Conservation (phyloP, 2,888 invertebrate species). For the Carabus problematicus region DNA sequence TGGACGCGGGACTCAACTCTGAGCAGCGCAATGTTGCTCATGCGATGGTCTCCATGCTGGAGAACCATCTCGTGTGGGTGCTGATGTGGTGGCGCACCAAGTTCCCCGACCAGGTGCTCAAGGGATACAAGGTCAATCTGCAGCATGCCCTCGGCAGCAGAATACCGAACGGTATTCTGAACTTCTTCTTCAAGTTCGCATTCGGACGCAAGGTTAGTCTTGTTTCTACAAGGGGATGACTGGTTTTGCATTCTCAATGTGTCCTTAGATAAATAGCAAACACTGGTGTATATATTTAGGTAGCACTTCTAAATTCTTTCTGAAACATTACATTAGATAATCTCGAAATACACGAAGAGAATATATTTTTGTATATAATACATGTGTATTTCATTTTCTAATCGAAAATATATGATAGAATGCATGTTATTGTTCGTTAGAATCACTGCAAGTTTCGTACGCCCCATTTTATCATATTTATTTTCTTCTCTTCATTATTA, state of each 20-base stretch:
- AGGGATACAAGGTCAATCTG: conserved; percentile 90
- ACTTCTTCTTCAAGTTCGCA: conserved; percentile 89
- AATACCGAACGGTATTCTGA: conserved; percentile 85
- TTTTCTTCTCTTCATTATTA: too few species aligned
- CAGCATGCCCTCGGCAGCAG: conserved; percentile 88
- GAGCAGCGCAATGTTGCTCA: conserved; percentile 89
- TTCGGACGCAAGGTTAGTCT: conserved; percentile 80
- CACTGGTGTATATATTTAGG: too few species aligned
- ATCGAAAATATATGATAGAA: too few species aligned
- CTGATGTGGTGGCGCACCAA: conserved; percentile 92
- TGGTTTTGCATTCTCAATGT: conserved; percentile 16
- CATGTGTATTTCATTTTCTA: too few species aligned
- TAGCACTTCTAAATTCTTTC: too few species aligned
- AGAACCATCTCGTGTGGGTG: conserved; percentile 93
- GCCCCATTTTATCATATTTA: too few species aligned
- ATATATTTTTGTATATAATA: too few species aligned
- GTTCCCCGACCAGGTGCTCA: conserved; percentile 87
- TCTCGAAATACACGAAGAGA: too few species aligned
- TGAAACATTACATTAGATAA: too few species aligned
- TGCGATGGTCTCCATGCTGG: conserved; percentile 93
- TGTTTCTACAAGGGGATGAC: conserved; percentile 13
- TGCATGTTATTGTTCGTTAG: too few species aligned
- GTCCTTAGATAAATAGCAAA: too few species aligned
- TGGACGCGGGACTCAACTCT: conserved; percentile 81
- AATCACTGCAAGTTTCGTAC: too few species aligned